Percentiles rank a stretch among this genome's conserved stretches.
Conservation (phyloP, 2,797 vertebrate species). For the Sebastes hopkinsi region DNA sequence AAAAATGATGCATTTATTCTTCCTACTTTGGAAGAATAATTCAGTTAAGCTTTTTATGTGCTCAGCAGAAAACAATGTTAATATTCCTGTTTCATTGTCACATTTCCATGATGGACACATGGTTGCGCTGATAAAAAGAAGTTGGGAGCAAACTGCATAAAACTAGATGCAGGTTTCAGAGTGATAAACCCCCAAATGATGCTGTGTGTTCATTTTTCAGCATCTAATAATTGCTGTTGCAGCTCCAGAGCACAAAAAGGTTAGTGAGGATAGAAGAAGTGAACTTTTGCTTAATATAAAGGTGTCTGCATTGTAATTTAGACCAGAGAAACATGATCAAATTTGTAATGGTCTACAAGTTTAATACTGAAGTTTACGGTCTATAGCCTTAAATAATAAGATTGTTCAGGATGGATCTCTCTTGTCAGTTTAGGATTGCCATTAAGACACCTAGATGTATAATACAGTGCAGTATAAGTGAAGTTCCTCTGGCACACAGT, state of each 20-base stretch:
- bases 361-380: neutral
- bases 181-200: slow-evolving; percentile 11
- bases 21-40: neutral
- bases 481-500: neutral
- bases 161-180: slow-evolving; percentile 27
- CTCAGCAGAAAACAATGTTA: neutral
- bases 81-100: slow-evolving; percentile 28
- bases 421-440: neutral
- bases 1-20: slow-evolving; percentile 1
- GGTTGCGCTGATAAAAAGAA: slow-evolving; percentile 39
- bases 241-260: slow-evolving; percentile 10
- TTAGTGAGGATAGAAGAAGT: slow-evolving; percentile 12
- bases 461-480: neutral
- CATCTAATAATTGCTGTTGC: slow-evolving; percentile 27
- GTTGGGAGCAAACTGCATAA: slow-evolving; percentile 35
- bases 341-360: neutral
- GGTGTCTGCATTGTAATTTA: slow-evolving; percentile 8
- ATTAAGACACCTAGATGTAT: neutral
- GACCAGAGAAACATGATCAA: neutral
- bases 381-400: neutral
- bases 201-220: slow-evolving; percentile 11
- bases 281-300: slow-evolving; percentile 9
- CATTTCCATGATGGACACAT: slow-evolving; percentile 38
- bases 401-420: neutral
- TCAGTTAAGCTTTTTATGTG: slow-evolving; percentile 12